Evolutionary conservation across 2,113 vertebrate species (phyloP), one percentile per base, ranked within the genome.

Genomic region (Microcebus jonahi): DNA sequence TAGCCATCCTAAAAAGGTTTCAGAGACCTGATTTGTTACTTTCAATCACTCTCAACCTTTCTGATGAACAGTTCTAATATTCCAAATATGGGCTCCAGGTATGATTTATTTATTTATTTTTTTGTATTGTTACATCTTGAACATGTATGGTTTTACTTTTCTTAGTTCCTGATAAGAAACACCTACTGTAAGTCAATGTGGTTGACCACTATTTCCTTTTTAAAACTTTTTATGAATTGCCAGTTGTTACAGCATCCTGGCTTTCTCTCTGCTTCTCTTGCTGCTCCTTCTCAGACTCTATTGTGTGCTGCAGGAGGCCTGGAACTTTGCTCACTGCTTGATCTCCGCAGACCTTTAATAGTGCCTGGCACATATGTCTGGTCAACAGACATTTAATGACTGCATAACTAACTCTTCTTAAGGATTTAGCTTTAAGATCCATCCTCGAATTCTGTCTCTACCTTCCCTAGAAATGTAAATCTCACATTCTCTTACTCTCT

Each of bases 381-480:
- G 15, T 89, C 29, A 81, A 15, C 34, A 70, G 36, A 79, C 18
- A 27, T 29, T 77, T 84, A 45, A 7, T 82, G 67, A 73, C 55
- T 59, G 31, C 34, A 53, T 83, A 45, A 48, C 15, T 65, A 31
- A 48, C 45, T 88, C 20, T 96, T 90, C 20, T 81, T 14, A 71
- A 65, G 50, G 31, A 21, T 86, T 85, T 71, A 36, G 67, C 57
- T 34, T 90, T 76, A 82, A 94, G 68, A 39, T 50, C 68, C 27
- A 85, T 45, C 50, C 27, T 94, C 71, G 42, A 92, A 59, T 61
- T 83, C 36, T 59, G 45, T 83, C 15, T 36, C 61, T 90, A 48
- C 27, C 23, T 82, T 90, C 25, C 59, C n/a, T 76, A 90, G 20
- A 96, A 76, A 81, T 90, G n/a, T 76, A 96, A 76, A 81, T 90